phyloP scores from a whole-genome alignment of 2,888 invertebrate species.

The Habrosyne pyritoides region DNA sequence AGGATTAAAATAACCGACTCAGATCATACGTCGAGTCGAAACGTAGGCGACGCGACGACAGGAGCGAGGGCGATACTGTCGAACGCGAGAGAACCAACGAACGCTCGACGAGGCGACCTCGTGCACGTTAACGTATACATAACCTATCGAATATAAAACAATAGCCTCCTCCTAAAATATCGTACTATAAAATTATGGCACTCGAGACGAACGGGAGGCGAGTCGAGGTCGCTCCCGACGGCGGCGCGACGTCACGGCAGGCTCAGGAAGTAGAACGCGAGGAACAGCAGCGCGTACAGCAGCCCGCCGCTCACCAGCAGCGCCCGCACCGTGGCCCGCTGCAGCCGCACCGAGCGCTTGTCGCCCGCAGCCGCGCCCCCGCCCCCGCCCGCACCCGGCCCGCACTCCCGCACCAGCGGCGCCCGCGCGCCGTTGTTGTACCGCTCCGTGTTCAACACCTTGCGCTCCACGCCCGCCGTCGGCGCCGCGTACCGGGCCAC shows the following conservation, averaged over 20 bases:
- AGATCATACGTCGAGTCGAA: background rate
- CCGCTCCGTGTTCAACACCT: slow-evolving; percentile 59
- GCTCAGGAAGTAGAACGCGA: slow-evolving; percentile 74
- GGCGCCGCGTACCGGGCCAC: slow-evolving; percentile 44
- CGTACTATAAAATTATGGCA: background rate
- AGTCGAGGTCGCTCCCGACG: background rate
- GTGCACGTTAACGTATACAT: background rate
- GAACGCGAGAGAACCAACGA: background rate
- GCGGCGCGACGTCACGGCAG: slow-evolving; percentile 44
- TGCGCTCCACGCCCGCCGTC: slow-evolving; percentile 41
- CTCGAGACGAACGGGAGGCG: background rate
- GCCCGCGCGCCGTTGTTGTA: slow-evolving; percentile 67
- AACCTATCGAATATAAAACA: background rate
- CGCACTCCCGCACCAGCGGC: slow-evolving; percentile 56
- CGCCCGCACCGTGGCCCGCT: slow-evolving; percentile 74
- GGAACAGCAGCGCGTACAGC: slow-evolving; percentile 64
- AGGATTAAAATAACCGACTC: background rate
- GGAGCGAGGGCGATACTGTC: background rate
- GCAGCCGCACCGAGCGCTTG: slow-evolving; percentile 68
- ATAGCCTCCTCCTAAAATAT: background rate
- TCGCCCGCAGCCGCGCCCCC: slow-evolving; percentile 44
- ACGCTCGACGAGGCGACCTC: background rate
- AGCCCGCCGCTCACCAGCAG: slow-evolving; percentile 81
- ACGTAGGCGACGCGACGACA: background rate
- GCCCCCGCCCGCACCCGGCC: slow-evolving; percentile 11